A percentile compares a stretch with the other conserved stretches of the same genome.
These are phyloP conservation scores for Samia ricini DNA, from an alignment of 1,140 invertebrate genomes.

Conservation along the genomic window DNA sequence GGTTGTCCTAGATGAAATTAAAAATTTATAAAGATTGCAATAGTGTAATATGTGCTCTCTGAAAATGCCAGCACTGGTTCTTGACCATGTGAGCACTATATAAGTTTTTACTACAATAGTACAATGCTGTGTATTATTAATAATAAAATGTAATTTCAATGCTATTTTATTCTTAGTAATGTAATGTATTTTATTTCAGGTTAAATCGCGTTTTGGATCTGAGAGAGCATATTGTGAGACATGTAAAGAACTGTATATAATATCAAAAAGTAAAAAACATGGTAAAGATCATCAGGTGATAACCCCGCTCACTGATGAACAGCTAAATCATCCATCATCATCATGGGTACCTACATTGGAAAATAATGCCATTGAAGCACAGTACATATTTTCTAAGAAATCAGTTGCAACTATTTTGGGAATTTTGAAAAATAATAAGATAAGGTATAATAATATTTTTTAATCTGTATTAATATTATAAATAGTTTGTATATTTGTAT, in stretches of 20 bases:
- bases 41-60: too few species aligned
- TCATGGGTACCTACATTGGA: conserved; percentile 57
- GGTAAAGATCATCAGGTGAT: conserved; percentile 55
- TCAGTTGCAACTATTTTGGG: conserved; percentile 54
- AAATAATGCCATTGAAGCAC: conserved; percentile 61
- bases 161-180: background rate
- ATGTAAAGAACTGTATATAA: conserved; percentile 80
- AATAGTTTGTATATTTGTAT: too few species aligned
- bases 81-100: too few species aligned
- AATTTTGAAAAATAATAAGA: conserved; percentile 65
- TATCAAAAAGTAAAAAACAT: conserved; percentile 57
- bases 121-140: too few species aligned
- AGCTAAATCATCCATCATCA: conserved; percentile 42
- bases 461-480: conserved; percentile 4
- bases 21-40: too few species aligned
- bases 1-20: too few species aligned
- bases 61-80: too few species aligned
- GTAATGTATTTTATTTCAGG: conserved; percentile 28
- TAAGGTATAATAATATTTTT: conserved; percentile 39
- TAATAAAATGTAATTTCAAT: too few species aligned
- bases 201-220: conserved; percentile 52
- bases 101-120: too few species aligned
- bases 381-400: conserved; percentile 66
- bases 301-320: conserved; percentile 53
- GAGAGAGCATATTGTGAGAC: conserved; percentile 81